A percentile compares a stretch with the other conserved stretches of the same genome.
phyloP scores from a whole-genome alignment of 2,888 invertebrate genomes.

The Acrobasis repandana region DNA sequence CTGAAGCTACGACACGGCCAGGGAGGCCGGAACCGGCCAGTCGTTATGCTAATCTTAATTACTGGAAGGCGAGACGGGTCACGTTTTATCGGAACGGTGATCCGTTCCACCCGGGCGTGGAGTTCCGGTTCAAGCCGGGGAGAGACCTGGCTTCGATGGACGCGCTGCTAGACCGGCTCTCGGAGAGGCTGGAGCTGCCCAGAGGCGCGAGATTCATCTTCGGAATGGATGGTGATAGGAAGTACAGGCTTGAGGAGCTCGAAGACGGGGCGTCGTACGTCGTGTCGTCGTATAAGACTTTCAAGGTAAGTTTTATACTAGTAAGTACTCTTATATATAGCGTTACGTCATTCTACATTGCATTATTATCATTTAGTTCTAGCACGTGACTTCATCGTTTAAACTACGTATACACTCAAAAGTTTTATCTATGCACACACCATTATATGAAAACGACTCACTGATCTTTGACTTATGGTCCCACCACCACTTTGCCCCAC shows the following conservation, averaged over 20 bases:
- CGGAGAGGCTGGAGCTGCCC: slow-evolving; percentile 93
- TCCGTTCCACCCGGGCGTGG: slow-evolving; percentile 94
- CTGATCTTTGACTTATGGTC: too few species aligned
- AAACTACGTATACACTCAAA: too few species aligned
- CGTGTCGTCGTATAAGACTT: slow-evolving; percentile 95
- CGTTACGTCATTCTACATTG: not conserved
- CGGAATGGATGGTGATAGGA: slow-evolving; percentile 94
- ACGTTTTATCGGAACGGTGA: slow-evolving; percentile 97
- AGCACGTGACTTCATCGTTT: too few species aligned
- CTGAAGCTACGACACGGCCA: slow-evolving; percentile 82
- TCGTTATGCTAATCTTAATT: slow-evolving; percentile 90
- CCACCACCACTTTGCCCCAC: too few species aligned
- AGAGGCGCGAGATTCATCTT: slow-evolving; percentile 95
- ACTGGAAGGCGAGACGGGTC: slow-evolving; percentile 93
- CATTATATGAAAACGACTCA: too few species aligned
- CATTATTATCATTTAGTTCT: not conserved
- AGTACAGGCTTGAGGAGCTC: slow-evolving; percentile 91
- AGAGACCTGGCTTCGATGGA: slow-evolving; percentile 94
- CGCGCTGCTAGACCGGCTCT: slow-evolving; percentile 92
- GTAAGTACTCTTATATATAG: not conserved
- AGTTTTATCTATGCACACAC: too few species aligned
- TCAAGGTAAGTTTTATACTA: slow-evolving; percentile 85
- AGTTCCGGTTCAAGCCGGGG: slow-evolving; percentile 93
- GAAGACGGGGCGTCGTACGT: slow-evolving; percentile 97
- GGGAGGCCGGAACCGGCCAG: slow-evolving; percentile 82